Evolutionary conservation across 2,113 vertebrate species (phyloP), one percentile per base, ranked within the genome.

Genomic region (Amphiprion percula): DNA sequence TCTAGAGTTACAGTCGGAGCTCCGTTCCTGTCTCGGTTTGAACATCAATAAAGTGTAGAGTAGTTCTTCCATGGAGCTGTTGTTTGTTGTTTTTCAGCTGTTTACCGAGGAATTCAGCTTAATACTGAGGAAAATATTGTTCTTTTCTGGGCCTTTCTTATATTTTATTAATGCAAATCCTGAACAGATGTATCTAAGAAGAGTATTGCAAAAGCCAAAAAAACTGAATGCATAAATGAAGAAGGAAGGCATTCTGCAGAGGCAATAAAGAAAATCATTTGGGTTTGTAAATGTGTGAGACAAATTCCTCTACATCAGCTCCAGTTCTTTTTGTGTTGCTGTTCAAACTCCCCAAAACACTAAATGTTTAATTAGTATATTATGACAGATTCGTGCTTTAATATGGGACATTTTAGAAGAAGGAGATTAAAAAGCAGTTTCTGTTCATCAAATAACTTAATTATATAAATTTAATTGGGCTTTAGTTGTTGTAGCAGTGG

Each of bases 1-100:
- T 84, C 90, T 91, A 82, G 79, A 71, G 90, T 90, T 93, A 88
- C 92, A 86, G 85, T 80, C 79, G 3, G 63, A 74, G 55, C 80
- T 73, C 39, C 55, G 82, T 66, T 61, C 24, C 86, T 84, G 83
- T 91, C 91, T 91, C 62, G 4, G 78, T 49, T 65, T 24, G 21
- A 77, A 80, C 63, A 59, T 92, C 91, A 79, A 90, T 92, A 90
- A 84, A 68, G 39, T 60, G 17, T 54, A 37, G 66, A 47, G 41
- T 23, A 53, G 7, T 61, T 83, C 79, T 80, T 86, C 66, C 83
- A 65, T 74, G 59, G 70, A 63, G 60, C 15, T 14, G 0, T 50
- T 63, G 30, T 28, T 10, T 12, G 19, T 5, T 0, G 1, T 5
- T 21, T 67, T 70, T 49, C 47, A 6, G 23, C 62, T 68, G 55